Conservation (phyloP, 2,888 invertebrate species). For the Pristionchus fissidentatus region DNA sequence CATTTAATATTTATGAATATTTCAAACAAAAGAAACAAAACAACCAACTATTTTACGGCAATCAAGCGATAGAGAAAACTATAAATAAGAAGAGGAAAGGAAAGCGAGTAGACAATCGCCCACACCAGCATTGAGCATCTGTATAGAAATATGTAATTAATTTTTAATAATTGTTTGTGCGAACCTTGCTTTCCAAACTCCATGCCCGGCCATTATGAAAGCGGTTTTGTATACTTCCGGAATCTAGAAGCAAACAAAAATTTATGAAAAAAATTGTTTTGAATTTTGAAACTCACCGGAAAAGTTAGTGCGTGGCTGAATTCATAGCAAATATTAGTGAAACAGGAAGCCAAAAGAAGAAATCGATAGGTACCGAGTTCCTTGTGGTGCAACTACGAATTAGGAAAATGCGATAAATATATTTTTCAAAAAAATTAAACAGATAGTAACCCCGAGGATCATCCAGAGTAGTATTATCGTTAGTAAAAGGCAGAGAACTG, state of each 20-base stretch:
- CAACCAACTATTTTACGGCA: conserved; percentile 11
- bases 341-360: neutral
- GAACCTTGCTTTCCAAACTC: neutral
- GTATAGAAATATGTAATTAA: too few species aligned
- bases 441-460: too few species aligned
- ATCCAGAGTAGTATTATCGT: too few species aligned
- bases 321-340: neutral
- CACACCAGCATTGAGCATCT: neutral
- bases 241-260: neutral
- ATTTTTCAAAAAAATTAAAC: too few species aligned
- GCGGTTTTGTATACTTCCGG: conserved; percentile 38
- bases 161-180: neutral
- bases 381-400: too few species aligned
- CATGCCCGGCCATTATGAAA: conserved; percentile 2
- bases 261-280: neutral
- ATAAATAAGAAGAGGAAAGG: conserved; percentile 21
- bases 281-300: neutral
- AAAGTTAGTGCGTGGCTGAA: neutral
- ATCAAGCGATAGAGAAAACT: conserved; percentile 24
- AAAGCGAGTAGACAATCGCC: neutral
- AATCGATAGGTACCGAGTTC: conserved; percentile 3
- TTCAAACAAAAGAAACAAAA: too few species aligned
- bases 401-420: too few species aligned
- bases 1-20: too few species aligned
- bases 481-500: too few species aligned